Conservation (phyloP, 1,140 invertebrate species). For the Triops cancriformis region DNA sequence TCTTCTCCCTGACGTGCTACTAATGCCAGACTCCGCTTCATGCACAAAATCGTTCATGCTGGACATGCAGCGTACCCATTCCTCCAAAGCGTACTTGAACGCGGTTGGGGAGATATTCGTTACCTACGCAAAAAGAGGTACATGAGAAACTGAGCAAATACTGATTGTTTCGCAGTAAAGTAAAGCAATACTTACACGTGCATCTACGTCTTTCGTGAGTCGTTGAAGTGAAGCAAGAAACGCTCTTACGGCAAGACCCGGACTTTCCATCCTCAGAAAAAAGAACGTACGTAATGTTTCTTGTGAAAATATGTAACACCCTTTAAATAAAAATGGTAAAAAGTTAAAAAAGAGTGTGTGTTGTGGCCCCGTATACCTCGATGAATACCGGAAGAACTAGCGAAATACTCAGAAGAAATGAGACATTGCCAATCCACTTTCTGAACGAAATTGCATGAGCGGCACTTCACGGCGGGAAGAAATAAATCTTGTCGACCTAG, state of each 20-base stretch:
- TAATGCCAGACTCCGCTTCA: background rate
- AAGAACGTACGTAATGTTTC: background rate
- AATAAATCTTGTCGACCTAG: background rate
- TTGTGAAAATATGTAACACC: background rate
- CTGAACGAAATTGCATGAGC: background rate
- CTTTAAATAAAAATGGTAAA: background rate
- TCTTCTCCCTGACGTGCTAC: background rate
- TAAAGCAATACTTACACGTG: background rate
- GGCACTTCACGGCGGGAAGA: background rate
- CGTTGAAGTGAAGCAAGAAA: no score
- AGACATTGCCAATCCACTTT: background rate
- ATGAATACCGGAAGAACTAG: background rate
- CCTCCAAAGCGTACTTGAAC: background rate
- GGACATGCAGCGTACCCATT: background rate
- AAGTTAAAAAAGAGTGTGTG: background rate
- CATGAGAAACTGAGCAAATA: background rate
- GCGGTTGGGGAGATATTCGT: background rate
- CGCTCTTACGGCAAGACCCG: background rate
- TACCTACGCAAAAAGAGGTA: background rate
- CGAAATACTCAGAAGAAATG: background rate
- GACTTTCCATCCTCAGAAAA: background rate
- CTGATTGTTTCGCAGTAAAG: background rate
- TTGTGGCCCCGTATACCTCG: background rate
- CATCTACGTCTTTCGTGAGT: background rate
- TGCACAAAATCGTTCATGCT: background rate